Percentiles rank a stretch among this genome's conserved stretches.
phyloP scores from a whole-genome alignment of 2,888 invertebrate species.

The Stenotaenia linearis region DNA sequence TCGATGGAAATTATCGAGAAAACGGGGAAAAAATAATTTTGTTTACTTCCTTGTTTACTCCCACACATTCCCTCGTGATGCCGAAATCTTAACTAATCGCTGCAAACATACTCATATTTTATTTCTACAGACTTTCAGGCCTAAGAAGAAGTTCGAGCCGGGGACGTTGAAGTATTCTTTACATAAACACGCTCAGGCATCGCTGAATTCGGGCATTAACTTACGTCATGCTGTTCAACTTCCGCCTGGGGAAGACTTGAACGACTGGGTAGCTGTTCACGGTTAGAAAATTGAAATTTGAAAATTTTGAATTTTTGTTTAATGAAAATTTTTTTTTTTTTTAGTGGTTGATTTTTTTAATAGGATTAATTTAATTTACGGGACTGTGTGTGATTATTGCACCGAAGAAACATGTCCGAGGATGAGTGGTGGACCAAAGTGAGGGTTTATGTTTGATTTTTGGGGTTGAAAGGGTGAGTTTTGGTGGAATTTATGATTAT shows the following conservation, averaged over 20 bases:
- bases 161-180: conserved; percentile 80
- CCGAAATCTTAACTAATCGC: background rate
- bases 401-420: conserved; percentile 76
- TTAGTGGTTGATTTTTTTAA: conserved; percentile 90
- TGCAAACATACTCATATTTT: background rate
- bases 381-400: conserved; percentile 79
- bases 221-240: conserved; percentile 71
- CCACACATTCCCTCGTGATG: background rate
- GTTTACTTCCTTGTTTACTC: background rate
- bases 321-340: background rate
- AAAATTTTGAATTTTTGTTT: background rate
- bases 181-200: conserved; percentile 86
- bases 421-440: conserved; percentile 80
- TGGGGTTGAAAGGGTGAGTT: too few species aligned
- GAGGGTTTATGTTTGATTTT: conserved; percentile 40
- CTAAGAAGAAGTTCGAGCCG: conserved; percentile 78
- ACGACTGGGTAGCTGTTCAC: conserved; percentile 91
- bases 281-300: conserved; percentile 55
- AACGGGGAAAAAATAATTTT: background rate
- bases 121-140: conserved; percentile 69
- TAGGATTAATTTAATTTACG: conserved; percentile 85
- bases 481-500: background rate
- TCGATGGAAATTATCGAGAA: too few species aligned
- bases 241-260: conserved; percentile 74
- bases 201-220: conserved; percentile 81